phyloP scores from a whole-genome alignment of 2,888 invertebrate species.

The Nezara viridula region DNA sequence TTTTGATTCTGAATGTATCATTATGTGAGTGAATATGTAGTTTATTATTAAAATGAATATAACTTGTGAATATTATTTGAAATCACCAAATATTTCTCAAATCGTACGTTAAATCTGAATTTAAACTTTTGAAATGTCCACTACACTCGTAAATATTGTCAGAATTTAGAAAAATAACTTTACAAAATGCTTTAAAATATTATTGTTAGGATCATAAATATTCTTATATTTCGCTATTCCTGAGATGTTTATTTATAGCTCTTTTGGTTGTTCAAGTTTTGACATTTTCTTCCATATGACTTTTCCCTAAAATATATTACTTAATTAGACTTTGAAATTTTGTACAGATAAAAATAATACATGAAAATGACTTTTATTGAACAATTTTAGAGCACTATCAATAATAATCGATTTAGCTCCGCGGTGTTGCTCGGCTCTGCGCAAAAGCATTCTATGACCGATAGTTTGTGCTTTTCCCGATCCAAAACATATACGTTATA shows the following conservation, averaged over 20 bases:
- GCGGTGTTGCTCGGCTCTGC: not conserved
- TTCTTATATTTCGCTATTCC: not conserved
- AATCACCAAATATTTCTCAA: not conserved
- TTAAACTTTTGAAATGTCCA: not conserved
- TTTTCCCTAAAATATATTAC: not conserved
- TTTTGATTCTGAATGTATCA: too few species aligned
- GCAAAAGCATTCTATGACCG: constrained; percentile 22
- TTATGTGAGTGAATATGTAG: too few species aligned
- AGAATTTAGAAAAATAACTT: not conserved
- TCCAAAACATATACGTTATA: not conserved
- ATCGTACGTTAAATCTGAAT: not conserved
- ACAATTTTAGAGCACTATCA: constrained; percentile 1
- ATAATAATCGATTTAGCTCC: constrained; percentile 7
- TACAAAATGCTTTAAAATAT: not conserved
- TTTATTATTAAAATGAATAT: not conserved
- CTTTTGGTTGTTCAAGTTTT: not conserved
- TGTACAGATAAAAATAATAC: not conserved
- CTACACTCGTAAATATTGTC: not conserved
- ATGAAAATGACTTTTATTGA: not conserved
- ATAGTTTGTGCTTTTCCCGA: not conserved
- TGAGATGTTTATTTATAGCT: constrained; percentile 17
- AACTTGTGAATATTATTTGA: not conserved
- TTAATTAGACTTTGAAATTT: not conserved
- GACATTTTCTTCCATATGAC: constrained; percentile 4
- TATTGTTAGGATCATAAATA: not conserved